Evolutionary conservation across 2,113 vertebrate species (phyloP).

Genomic region (Ochotona princeps): DNA sequence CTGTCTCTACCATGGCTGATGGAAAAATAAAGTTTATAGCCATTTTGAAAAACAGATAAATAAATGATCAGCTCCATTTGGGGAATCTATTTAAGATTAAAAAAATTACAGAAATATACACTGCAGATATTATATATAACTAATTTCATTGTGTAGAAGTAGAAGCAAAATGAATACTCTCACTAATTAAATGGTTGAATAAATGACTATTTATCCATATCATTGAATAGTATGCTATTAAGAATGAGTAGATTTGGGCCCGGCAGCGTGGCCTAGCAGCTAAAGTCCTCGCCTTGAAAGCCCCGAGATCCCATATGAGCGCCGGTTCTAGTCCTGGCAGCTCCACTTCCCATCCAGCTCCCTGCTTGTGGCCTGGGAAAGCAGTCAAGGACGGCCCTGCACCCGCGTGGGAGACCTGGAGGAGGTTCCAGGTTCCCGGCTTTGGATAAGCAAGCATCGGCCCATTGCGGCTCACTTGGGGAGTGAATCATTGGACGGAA

Average conservation of each 20-base stretch:
- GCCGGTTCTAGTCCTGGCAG: too few species aligned
- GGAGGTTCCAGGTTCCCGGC: too few species aligned
- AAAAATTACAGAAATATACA: background rate
- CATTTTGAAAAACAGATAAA: background rate
- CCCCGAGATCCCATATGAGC: too few species aligned
- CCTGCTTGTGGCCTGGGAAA: too few species aligned
- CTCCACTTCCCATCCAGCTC: too few species aligned
- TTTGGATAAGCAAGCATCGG: too few species aligned
- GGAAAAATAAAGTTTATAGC: background rate
- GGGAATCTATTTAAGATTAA: background rate
- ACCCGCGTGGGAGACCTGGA: too few species aligned
- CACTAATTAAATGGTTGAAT: background rate
- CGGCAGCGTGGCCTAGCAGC: too few species aligned
- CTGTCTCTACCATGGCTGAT: background rate
- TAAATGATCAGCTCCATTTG: background rate
- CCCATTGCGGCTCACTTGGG: too few species aligned
- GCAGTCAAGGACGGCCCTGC: too few species aligned
- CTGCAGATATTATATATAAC: background rate
- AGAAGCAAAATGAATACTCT: background rate
- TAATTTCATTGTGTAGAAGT: background rate
- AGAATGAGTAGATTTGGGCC: background rate
- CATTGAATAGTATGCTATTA: background rate
- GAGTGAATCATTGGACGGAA: too few species aligned
- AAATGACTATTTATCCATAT: background rate
- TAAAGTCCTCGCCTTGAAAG: too few species aligned